Conservation (phyloP, 1,140 invertebrate genomes). For the Drosophila tristis region DNA sequence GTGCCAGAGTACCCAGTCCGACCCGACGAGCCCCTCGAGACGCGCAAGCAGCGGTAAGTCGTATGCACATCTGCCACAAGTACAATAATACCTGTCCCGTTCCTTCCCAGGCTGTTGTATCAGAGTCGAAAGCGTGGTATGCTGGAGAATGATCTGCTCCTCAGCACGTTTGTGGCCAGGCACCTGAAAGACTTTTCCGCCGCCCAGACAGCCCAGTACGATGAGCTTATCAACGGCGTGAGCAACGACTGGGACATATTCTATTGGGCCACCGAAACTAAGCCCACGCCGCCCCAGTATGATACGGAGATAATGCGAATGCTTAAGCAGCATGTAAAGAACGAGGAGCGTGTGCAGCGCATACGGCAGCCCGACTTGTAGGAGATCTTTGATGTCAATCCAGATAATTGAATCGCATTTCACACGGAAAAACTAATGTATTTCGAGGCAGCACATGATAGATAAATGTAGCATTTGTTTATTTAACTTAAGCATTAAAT, state of each 20-base stretch:
- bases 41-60: slow-evolving; percentile 66
- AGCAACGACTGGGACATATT: slow-evolving; percentile 99
- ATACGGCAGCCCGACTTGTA: slow-evolving; percentile 88
- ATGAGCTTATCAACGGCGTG: slow-evolving; percentile 95
- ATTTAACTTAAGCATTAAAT: no score
- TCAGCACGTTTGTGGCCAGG: slow-evolving; percentile 96
- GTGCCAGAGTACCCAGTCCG: slow-evolving; percentile 69
- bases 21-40: slow-evolving; percentile 67
- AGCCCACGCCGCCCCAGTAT: slow-evolving; percentile 93
- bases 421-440: no score
- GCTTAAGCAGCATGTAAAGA: slow-evolving; percentile 93
- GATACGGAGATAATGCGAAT: slow-evolving; percentile 94
- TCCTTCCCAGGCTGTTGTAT: slow-evolving; percentile 90
- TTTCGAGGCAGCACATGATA: background rate
- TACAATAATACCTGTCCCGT: background rate
- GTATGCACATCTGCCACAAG: no score
- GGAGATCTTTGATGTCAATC: background rate
- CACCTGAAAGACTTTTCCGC: slow-evolving; percentile 91
- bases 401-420: slow-evolving; percentile 6
- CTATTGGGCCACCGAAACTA: slow-evolving; percentile 94
- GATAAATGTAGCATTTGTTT: slow-evolving; percentile 2
- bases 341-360: slow-evolving; percentile 88
- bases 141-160: slow-evolving; percentile 97
- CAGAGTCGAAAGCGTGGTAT: slow-evolving; percentile 99
- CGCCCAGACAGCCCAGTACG: slow-evolving; percentile 92